Conservation (phyloP, 2,888 invertebrate genomes). For the Uloborus plumipes region DNA sequence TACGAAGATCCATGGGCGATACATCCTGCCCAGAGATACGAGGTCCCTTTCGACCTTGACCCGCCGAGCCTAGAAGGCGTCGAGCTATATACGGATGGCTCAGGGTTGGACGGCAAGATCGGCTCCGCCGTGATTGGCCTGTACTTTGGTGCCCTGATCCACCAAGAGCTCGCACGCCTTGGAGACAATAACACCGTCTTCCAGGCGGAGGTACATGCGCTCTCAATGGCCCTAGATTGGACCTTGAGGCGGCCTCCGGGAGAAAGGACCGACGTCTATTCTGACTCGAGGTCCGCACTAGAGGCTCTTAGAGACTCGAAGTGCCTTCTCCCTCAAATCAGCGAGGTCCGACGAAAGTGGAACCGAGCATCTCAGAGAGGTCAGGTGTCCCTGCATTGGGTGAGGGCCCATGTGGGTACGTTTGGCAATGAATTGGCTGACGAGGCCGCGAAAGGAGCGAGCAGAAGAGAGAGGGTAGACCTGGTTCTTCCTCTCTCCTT, state of each 20-base stretch:
- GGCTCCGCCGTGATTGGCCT: not conserved
- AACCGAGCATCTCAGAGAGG: not conserved
- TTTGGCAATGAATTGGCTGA: not conserved
- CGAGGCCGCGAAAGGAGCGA: not conserved
- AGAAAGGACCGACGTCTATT: not conserved
- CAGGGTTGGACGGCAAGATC: not conserved
- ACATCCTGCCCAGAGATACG: not conserved
- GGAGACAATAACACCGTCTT: too few relatives aligned
- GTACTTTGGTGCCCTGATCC: not conserved
- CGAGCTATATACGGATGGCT: not conserved
- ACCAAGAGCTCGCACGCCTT: not conserved
- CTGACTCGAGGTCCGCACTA: not conserved
- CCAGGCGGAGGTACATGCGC: too few relatives aligned
- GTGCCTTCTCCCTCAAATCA: not conserved
- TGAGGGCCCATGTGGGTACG: not conserved
- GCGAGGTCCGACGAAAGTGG: not conserved
- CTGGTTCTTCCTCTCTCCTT: too few relatives aligned
- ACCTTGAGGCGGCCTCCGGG: too few relatives aligned
- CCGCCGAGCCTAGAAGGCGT: not conserved
- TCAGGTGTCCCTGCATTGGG: not conserved
- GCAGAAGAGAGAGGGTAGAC: too few relatives aligned
- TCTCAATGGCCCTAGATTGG: too few relatives aligned
- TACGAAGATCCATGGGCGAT: not conserved
- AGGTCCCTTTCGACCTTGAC: too few relatives aligned
- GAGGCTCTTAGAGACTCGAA: not conserved